phyloP scores from a whole-genome alignment of 2,888 invertebrate species.

The Drosophila putrida region DNA sequence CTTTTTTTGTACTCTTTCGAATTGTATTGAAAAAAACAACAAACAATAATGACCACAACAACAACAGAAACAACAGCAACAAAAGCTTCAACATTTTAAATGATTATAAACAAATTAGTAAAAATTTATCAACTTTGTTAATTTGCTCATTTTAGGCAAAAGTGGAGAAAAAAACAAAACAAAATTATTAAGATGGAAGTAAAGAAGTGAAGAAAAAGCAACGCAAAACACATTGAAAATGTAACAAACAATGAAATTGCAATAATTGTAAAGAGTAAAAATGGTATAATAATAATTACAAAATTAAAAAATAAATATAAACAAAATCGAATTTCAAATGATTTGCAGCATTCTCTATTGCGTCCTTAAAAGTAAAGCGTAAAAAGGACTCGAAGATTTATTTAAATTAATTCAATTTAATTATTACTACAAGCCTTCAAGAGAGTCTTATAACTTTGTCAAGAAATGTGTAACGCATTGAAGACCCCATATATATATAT shows the following conservation, averaged over 20 bases:
- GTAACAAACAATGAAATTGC: conserved; percentile 68
- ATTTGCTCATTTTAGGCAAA: conserved; percentile 45
- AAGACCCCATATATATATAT: no score
- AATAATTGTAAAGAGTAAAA: conserved; percentile 57
- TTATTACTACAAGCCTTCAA: no score
- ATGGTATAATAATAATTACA: conserved; percentile 50
- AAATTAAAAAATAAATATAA: conserved; percentile 26
- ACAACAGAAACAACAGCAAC: conserved; percentile 5
- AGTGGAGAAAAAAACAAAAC: conserved; percentile 9
- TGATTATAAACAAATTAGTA: conserved; percentile 44
- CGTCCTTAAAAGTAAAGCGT: no score
- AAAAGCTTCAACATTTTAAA: conserved; percentile 39
- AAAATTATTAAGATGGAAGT: neutral
- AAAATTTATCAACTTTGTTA: conserved; percentile 49
- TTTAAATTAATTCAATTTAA: no score
- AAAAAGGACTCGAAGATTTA: no score
- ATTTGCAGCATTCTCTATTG: no score
- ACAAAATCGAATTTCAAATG: conserved; percentile 1
- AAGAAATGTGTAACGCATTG: no score
- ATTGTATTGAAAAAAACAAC: conserved; percentile 30
- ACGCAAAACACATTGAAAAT: conserved; percentile 72
- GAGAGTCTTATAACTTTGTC: no score
- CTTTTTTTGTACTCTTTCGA: conserved; percentile 45
- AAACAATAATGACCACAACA: conserved; percentile 19
- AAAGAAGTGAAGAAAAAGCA: conserved; percentile 34